These are phyloP conservation scores for Drosophila monieri DNA, from an alignment of 2,888 invertebrate species.

Conservation along the genomic window DNA sequence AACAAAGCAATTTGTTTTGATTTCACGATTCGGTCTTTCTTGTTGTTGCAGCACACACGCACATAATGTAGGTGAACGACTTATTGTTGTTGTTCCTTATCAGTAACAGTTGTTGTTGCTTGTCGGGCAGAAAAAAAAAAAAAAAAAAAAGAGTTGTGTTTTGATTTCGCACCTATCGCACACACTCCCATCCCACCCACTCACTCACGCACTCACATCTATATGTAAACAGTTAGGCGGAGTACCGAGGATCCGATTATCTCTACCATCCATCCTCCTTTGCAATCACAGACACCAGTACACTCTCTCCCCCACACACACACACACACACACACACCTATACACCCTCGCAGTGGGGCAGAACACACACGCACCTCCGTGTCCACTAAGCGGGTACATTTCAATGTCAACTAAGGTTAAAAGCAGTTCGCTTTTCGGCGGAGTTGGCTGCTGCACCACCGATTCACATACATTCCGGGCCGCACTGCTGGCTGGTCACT, in stretches of 20 bases:
- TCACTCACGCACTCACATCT: constrained; percentile 1
- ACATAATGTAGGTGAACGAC: constrained; percentile 19
- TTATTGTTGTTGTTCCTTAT: constrained; percentile 24
- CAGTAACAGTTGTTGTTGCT: constrained; percentile 22
- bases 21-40: constrained; percentile 20
- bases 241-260: constrained; percentile 20
- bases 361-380: constrained; percentile 27
- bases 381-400: constrained; percentile 71
- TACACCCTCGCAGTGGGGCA: constrained; percentile 12
- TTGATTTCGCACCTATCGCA: constrained; percentile 19
- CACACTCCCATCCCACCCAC: neutral
- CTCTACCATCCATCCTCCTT: constrained; percentile 48
- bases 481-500: constrained; percentile 48
- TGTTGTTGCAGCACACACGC: constrained; percentile 19
- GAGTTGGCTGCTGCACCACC: constrained; percentile 48
- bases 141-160: constrained; percentile 25
- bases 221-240: neutral
- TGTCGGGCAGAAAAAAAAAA: no score
- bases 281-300: constrained; percentile 48
- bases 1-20: constrained; percentile 38
- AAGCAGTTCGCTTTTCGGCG: constrained; percentile 64
- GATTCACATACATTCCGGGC: constrained; percentile 50
- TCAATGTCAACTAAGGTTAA: constrained; percentile 84
- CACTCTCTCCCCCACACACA: no score
- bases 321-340: constrained; percentile 8